Conservation (phyloP, 2,888 invertebrate species). For the Nephrocerus scutellatus region DNA sequence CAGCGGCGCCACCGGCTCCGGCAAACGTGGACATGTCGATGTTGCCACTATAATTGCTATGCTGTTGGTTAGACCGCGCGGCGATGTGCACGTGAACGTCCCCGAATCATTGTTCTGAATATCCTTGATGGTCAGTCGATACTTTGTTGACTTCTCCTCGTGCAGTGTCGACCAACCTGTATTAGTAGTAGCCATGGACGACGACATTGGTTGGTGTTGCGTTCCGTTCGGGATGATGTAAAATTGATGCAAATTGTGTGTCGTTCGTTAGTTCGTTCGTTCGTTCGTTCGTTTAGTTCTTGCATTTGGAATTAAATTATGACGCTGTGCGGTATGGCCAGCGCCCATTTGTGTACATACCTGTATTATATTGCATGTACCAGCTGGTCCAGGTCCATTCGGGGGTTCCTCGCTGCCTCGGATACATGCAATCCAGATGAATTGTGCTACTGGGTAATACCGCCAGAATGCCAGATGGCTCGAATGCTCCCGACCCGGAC, state of each 20-base stretch:
- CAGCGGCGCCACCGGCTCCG: constrained; percentile 56
- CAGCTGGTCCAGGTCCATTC: constrained; percentile 86
- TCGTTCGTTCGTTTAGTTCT: no score
- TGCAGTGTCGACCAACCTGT: constrained; percentile 46
- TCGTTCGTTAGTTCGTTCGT: no score
- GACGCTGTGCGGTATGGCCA: background rate
- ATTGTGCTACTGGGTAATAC: constrained; percentile 71
- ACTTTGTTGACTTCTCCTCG: constrained; percentile 69
- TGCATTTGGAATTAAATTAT: background rate
- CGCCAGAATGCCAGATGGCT: constrained; percentile 69
- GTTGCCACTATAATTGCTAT: constrained; percentile 59
- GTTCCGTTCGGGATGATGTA: background rate
- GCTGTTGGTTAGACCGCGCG: constrained; percentile 62
- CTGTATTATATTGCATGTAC: constrained; percentile 69
- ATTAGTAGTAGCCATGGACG: no score
- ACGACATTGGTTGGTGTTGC: background rate
- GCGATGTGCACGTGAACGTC: constrained; percentile 76
- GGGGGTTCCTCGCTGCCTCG: constrained; percentile 68
- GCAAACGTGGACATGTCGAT: constrained; percentile 59
- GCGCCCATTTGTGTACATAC: constrained; percentile 46
- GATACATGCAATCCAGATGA: constrained; percentile 75
- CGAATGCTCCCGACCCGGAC: constrained; percentile 72
- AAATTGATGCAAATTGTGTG: no score
- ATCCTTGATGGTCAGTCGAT: constrained; percentile 72
- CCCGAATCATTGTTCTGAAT: constrained; percentile 78